Evolutionary conservation across 2,113 vertebrate species (phyloP), one percentile per base, ranked within the genome.

Genomic region (Phaetusa simplex): DNA sequence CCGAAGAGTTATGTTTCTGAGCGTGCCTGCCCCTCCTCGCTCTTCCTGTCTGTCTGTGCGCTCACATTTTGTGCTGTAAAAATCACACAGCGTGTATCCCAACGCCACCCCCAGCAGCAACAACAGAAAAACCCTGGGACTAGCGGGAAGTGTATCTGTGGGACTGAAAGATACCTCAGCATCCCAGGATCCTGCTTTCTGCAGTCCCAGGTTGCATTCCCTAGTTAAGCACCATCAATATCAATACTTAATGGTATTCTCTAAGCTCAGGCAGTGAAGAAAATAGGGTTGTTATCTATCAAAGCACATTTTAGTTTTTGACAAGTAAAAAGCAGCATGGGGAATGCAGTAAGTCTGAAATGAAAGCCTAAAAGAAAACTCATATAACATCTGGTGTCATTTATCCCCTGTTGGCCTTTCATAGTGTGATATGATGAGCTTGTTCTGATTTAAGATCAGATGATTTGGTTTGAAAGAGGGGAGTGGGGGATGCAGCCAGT

Each of bases 281-380:
- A 98, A 98, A 98, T 97, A 98, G 98, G 98, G 97, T 98, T 98
- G 98, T 98, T 98, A 98, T 98, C 98, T 98, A 98, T 98, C 98
- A 98, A 98, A 98, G 98, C 98, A 98, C 98, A 98, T 98, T 98
- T 98, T 98, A 97, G 94, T 97, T 98, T 98, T 97, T 98, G 98
- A 98, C 98, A 98, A 98, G 98, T 98, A 98, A 98, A 98, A 98
- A 97, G 97, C 98, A 98, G 98, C 98, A 94, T 98, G 97, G 98
- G 98, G 98, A 98, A 98, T 96, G 97, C 96, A 98, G 98, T 95
- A 97, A 98, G 97, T 97, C 98, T 98, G 98, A 97, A 98, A 98
- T 98, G 97, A 98, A 98, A 98, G 97, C 97, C 97, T 98, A 98
- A 97, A 98, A 98, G 98, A 98, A 98, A 98, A 98, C 98, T 98